Percentiles rank a stretch among this genome's conserved stretches.
These are phyloP conservation scores for Bombus waltoni DNA, from an alignment of 1,140 invertebrate genomes.

Conservation along the genomic window DNA sequence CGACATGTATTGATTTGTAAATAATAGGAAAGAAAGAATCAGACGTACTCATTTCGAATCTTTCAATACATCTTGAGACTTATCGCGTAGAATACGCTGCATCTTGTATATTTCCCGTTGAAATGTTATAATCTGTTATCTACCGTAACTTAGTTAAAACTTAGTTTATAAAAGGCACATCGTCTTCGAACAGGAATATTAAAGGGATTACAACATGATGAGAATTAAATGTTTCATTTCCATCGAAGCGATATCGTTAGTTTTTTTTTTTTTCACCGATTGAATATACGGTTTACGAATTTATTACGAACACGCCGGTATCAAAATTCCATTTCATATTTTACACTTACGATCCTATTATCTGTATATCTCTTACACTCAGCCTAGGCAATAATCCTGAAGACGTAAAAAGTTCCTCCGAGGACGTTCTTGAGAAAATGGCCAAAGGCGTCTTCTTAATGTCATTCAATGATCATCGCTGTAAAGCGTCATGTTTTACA, in stretches of 20 bases:
- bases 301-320: background rate
- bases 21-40: background rate
- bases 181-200: background rate
- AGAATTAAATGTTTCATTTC: conserved; percentile 23
- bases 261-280: conserved; percentile 3
- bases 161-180: background rate
- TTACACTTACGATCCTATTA: conserved; percentile 4
- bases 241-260: background rate
- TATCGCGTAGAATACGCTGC: background rate
- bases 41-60: background rate
- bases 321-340: conserved; percentile 4
- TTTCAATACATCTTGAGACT: background rate
- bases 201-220: background rate
- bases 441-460: background rate
- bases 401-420: conserved; percentile 26
- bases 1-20: background rate
- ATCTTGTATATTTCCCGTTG: background rate
- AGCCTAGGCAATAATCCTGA: conserved; percentile 1
- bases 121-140: background rate
- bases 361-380: conserved; percentile 16
- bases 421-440: conserved; percentile 11
- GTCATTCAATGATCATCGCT: background rate
- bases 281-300: background rate
- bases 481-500: background rate
- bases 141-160: background rate